Evolutionary conservation across 2,797 vertebrate species (phyloP).

Genomic region (Typhlichthys subterraneus): DNA sequence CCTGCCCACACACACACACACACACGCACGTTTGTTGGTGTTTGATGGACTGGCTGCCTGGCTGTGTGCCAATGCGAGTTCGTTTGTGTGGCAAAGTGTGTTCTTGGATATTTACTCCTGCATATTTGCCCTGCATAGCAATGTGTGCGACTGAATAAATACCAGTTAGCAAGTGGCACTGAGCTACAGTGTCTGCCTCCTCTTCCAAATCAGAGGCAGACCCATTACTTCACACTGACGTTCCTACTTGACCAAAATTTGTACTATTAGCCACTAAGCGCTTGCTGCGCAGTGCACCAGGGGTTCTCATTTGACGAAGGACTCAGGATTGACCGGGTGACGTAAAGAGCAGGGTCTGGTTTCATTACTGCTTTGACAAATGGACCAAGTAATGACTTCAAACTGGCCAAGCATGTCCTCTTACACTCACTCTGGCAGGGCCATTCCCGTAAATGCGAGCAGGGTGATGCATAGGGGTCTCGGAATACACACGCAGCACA

Average conservation of each 20-base stretch:
- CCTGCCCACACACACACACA: not conserved
- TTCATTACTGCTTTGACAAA: constrained; percentile 50
- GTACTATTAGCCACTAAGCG: constrained; percentile 12
- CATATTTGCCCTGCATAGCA: not conserved
- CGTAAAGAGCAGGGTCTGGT: constrained; percentile 39
- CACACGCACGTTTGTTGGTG: constrained; percentile 22
- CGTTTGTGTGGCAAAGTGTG: constrained; percentile 12
- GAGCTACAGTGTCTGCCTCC: not conserved
- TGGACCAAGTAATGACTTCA: constrained; percentile 42
- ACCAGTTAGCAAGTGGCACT: no score
- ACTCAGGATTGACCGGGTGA: constrained; percentile 21
- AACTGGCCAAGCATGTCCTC: constrained; percentile 23
- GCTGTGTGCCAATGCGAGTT: constrained; percentile 33
- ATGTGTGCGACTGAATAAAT: no score
- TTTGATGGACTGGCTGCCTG: constrained; percentile 26
- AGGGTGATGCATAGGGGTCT: constrained; percentile 15
- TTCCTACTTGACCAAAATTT: constrained; percentile 27
- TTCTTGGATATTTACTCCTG: not conserved
- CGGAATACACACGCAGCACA: constrained; percentile 9
- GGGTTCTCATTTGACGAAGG: constrained; percentile 24
- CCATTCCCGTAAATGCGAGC: constrained; percentile 26
- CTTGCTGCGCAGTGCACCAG: constrained; percentile 1
- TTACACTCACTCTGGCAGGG: constrained; percentile 26
- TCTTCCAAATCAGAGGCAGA: constrained; percentile 20
- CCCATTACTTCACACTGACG: constrained; percentile 14